Conservation (phyloP, 1,140 invertebrate genomes). For the Sitophilus oryzae region DNA sequence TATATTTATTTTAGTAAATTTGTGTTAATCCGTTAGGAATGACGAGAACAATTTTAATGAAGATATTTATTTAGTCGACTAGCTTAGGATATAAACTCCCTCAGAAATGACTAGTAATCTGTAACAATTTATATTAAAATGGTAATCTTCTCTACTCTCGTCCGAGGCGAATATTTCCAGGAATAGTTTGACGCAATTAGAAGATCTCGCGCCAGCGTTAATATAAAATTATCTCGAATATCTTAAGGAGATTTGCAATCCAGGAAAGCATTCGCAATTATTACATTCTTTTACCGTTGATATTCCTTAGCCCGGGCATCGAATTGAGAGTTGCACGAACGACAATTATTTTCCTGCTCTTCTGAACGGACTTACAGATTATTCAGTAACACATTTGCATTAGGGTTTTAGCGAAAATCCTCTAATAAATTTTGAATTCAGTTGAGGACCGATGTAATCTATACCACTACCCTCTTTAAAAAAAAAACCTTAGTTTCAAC, state of each 20-base stretch:
- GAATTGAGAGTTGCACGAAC: neutral
- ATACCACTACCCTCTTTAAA: too few species aligned
- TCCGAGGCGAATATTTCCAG: neutral
- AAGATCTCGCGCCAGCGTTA: neutral
- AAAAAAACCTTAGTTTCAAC: too few species aligned
- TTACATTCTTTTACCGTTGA: neutral
- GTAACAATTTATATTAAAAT: too few species aligned
- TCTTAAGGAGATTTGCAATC: neutral
- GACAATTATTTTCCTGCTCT: neutral
- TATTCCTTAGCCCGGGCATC: neutral
- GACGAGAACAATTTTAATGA: too few species aligned
- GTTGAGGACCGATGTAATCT: neutral
- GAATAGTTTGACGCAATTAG: neutral
- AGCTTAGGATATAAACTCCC: too few species aligned
- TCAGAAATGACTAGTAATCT: too few species aligned
- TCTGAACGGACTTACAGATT: neutral
- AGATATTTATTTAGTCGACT: too few species aligned
- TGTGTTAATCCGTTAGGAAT: too few species aligned
- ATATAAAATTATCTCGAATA: neutral
- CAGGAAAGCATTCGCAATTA: neutral
- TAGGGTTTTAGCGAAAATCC: neutral
- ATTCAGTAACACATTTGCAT: neutral
- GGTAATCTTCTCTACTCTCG: neutral
- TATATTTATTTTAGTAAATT: too few species aligned
- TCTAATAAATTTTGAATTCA: neutral